Conservation (phyloP, 1,140 invertebrate species). For the Antheraea mylitta region DNA sequence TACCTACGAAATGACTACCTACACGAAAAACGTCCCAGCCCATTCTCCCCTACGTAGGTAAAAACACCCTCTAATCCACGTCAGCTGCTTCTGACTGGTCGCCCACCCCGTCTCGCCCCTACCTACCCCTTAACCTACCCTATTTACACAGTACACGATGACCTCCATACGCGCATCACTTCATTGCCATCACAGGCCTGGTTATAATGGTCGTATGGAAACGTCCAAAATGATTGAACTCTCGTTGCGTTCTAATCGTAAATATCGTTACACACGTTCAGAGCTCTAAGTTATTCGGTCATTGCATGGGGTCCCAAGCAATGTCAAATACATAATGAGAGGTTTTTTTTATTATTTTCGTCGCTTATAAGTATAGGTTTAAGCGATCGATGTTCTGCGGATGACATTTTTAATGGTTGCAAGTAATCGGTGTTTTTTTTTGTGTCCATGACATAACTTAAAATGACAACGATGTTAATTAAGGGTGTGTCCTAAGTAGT, state of each 20-base stretch:
- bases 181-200: slow-evolving; percentile 34
- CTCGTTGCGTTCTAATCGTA: slow-evolving; percentile 23
- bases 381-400: slow-evolving; percentile 6
- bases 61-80: slow-evolving; percentile 71
- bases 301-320: not conserved
- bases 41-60: slow-evolving; percentile 62
- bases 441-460: not conserved
- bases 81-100: slow-evolving; percentile 74
- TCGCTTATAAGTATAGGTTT: slow-evolving; percentile 11
- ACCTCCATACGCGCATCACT: slow-evolving; percentile 34
- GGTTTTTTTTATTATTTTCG: slow-evolving; percentile 9
- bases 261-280: slow-evolving; percentile 16
- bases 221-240: slow-evolving; percentile 43
- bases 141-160: slow-evolving; percentile 29
- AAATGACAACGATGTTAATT: not conserved
- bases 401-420: slow-evolving; percentile 4
- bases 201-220: slow-evolving; percentile 33
- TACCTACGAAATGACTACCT: slow-evolving; percentile 8
- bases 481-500: not conserved
- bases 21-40: slow-evolving; percentile 40
- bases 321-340: slow-evolving; percentile 13
- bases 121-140: slow-evolving; percentile 54
- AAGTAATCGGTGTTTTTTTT: not conserved
- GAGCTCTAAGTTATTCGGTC: not conserved
- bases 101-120: slow-evolving; percentile 41